Evolutionary conservation across 2,113 vertebrate species (phyloP), one percentile per base, ranked within the genome.

Genomic region (Sinosuthora webbiana): DNA sequence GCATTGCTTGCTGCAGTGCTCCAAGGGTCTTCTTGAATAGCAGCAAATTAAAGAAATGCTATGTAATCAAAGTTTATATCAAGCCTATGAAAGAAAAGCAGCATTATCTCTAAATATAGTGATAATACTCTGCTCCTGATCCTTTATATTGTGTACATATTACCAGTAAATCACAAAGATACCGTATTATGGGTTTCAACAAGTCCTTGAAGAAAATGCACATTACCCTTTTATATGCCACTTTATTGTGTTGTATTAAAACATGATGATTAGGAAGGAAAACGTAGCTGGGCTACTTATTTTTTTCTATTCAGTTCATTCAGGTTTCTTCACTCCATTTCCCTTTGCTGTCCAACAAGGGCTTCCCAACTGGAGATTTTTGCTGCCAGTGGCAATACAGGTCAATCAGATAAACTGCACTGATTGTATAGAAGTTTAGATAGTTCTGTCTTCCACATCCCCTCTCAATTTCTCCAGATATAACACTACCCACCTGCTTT

Each of bases 41-140:
- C 95, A 97, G 94, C 97, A 98, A 98, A 98, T 98, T 97, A 97
- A 98, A 98, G 97, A 97, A 98, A 98, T 97, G 96, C 97, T 96
- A 96, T 97, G 97, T 98, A 98, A 98, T 98, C 98, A 98, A 98
- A 97, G 96, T 98, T 98, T 97, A 97, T 98, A 98, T 97, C 97
- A 97, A 97, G 94, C 91, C 97, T 93, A 95, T 97, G 95, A 97
- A 98, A 98, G 95, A 96, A 98, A 98, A 97, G 84, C 80, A 96
- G 71, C 57, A 96, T 97, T 98, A 94, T 94, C 94, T 95, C 97
- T 97, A 97, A 98, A 97, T 97, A 97, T 92, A 98, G 96, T 53
- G 49, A 68, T 90, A 93, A 73, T 56, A 50, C 91, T 94, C 84
- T 87, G 79, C 68, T 86, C 93, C 88, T 71, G 83, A 39, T 49